Percentiles rank a stretch among this genome's conserved stretches.
Evolutionary conservation across 2,797 vertebrate genomes (phyloP).

Genomic region (Discoglossus pictus): DNA sequence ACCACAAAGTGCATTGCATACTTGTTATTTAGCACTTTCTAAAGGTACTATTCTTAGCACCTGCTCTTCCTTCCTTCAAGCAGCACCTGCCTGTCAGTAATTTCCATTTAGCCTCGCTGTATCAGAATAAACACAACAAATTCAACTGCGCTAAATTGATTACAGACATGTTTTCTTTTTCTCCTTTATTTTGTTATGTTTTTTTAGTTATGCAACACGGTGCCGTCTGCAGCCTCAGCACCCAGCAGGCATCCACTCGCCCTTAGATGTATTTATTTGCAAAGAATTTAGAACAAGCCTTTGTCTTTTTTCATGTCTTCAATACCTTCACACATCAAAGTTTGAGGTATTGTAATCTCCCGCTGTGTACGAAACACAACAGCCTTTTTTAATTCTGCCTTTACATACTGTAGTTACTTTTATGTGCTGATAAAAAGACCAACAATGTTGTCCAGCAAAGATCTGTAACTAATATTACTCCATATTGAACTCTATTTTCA

Average conservation of each 20-base stretch:
- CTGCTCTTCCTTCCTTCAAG: too few relatives aligned
- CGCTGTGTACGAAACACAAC: conserved; percentile 23
- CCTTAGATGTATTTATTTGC: conserved; percentile 36
- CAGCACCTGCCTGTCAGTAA: conserved; percentile 2
- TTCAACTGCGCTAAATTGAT: neutral
- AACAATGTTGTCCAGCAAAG: neutral
- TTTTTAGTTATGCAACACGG: conserved; percentile 1
- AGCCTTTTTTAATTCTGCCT: conserved; percentile 22
- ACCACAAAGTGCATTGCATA: too few relatives aligned
- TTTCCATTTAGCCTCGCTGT: neutral
- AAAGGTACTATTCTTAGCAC: too few relatives aligned
- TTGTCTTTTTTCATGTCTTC: conserved; percentile 30
- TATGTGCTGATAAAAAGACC: conserved; percentile 16
- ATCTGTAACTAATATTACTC: neutral
- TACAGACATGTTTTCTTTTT: conserved; percentile 15
- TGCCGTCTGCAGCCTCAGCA: conserved; percentile 16
- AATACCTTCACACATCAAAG: conserved; percentile 35
- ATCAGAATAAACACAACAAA: too few relatives aligned
- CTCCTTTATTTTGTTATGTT: neutral
- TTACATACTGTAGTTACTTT: conserved; percentile 23
- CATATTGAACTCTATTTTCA: neutral
- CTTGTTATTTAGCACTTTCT: too few relatives aligned
- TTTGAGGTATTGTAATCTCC: conserved; percentile 26
- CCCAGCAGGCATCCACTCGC: conserved; percentile 22
- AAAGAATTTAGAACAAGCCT: conserved; percentile 26